Base-by-base conservation (phyloP, 2,113 vertebrate species). In the Myiozetetes cayanensis region DNA sequence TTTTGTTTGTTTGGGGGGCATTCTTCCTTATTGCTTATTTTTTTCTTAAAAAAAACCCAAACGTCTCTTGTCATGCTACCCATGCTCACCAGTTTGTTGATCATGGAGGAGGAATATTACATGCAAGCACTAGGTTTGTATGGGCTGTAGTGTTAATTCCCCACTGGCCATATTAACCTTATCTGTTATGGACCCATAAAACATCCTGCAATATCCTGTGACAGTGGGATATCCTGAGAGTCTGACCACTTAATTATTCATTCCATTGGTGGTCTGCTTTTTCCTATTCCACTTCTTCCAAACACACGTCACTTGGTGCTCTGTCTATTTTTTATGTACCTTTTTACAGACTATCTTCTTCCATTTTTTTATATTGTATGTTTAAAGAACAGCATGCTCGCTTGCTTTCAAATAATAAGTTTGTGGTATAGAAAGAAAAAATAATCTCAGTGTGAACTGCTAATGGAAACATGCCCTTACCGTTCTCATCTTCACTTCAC, bases 281-380 rank as follows among this genome's bases (percentile, higher is more conserved):
- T 47, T 84, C 23, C 18, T 49, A 4, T 12, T 65, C 13, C 50
- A 1, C 9, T 23, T 82, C 30, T 92, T 49, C 21, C 22, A 73
- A 52, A 39, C 27, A 41, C 10, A 11, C 2, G 3, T 15, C 12
- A 25, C 16, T 43, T 81, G 67, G 14, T 62, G n/a, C 19, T 31
- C 19, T 71, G 18, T 17, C 30, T 84, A 1, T 20, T 83, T 80
- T 89, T 59, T 27, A n/a, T 27, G 14, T 73, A 41, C 39, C 71
- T 70, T 77, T 55, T 56, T 17, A 24, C 4, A 25, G 27, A 25
- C 14, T 55, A 33, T 10, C 9, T 81, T 84, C 2, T 61, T 81
- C 19, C 0, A 0, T 3, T 0, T 2, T 47, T 82, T 90, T 73
- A 12, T 41, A 11, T 39, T 62, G 33, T 73, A 35, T 86, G 4